Conservation (phyloP, 2,797 vertebrate species). For the Eupleurogrammus muticus region DNA sequence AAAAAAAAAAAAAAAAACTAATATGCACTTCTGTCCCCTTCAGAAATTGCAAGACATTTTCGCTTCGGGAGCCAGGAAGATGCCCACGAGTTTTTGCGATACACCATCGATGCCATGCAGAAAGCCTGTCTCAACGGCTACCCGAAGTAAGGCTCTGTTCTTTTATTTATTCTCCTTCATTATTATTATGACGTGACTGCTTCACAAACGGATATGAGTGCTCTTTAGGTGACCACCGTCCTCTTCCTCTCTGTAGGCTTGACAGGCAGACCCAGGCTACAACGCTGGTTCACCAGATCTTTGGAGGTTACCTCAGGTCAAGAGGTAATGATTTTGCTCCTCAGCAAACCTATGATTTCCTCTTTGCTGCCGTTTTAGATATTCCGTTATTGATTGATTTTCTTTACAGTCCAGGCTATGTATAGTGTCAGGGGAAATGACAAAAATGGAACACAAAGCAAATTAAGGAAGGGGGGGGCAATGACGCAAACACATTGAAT, state of each 20-base stretch:
- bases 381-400: neutral
- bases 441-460: too few relatives aligned
- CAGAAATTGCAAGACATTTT: constrained; percentile 95
- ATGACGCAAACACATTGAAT: too few relatives aligned
- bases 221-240: neutral
- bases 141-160: constrained; percentile 89
- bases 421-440: neutral
- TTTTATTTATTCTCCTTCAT: too few relatives aligned
- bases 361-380: neutral
- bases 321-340: constrained; percentile 83
- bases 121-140: constrained; percentile 93
- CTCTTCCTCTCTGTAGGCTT: constrained; percentile 77
- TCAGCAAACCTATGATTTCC: neutral
- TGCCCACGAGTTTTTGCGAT: constrained; percentile 94
- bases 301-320: constrained; percentile 95
- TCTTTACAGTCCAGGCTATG: neutral
- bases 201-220: neutral
- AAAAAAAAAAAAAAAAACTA: constrained; percentile 5
- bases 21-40: constrained; percentile 18
- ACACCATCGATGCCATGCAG: constrained; percentile 97
- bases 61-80: constrained; percentile 96
- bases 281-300: constrained; percentile 95
- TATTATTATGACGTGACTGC: neutral
- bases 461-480: too few relatives aligned
- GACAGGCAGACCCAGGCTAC: constrained; percentile 96